phyloP scores from a whole-genome alignment of 2,888 invertebrate genomes.

The Malacosoma neustria region DNA sequence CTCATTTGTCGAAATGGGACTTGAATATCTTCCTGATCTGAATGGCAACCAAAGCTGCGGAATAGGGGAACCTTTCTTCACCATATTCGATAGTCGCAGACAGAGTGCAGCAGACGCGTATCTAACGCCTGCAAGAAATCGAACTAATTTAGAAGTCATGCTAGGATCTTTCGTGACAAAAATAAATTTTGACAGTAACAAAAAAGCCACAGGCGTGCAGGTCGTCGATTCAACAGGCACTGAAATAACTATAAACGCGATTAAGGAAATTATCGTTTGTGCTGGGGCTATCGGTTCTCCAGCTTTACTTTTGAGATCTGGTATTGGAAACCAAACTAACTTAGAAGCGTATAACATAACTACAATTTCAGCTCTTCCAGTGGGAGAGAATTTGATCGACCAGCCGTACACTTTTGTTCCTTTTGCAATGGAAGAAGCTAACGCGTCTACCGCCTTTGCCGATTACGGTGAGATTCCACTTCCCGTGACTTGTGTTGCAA shows the following conservation, averaged over 20 bases:
- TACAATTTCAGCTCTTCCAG: constrained; percentile 44
- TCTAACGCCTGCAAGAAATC: constrained; percentile 29
- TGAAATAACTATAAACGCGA: constrained; percentile 24
- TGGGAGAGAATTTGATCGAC: constrained; percentile 41
- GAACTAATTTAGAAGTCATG: constrained; percentile 36
- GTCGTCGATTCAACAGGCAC: constrained; percentile 25
- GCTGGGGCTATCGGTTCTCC: constrained; percentile 61
- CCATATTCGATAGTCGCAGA: constrained; percentile 46
- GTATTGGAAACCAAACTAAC: constrained; percentile 52
- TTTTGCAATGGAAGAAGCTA: neutral
- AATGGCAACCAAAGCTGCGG: constrained; percentile 52
- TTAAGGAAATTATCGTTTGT: constrained; percentile 57
- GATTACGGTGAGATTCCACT: constrained; percentile 17
- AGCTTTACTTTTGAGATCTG: constrained; percentile 60
- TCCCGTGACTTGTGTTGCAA: constrained; percentile 14
- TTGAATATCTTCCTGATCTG: constrained; percentile 28
- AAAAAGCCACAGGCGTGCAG: constrained; percentile 53
- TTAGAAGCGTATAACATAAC: constrained; percentile 33
- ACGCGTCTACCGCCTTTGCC: neutral
- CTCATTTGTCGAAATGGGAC: constrained; percentile 56
- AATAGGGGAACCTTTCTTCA: constrained; percentile 51
- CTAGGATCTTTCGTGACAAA: constrained; percentile 59
- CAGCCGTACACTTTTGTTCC: neutral
- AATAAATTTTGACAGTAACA: constrained; percentile 57
- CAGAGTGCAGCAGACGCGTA: constrained; percentile 66